Conservation (phyloP, 2,888 invertebrate species). For the Rhaphigaster nebulosa region DNA sequence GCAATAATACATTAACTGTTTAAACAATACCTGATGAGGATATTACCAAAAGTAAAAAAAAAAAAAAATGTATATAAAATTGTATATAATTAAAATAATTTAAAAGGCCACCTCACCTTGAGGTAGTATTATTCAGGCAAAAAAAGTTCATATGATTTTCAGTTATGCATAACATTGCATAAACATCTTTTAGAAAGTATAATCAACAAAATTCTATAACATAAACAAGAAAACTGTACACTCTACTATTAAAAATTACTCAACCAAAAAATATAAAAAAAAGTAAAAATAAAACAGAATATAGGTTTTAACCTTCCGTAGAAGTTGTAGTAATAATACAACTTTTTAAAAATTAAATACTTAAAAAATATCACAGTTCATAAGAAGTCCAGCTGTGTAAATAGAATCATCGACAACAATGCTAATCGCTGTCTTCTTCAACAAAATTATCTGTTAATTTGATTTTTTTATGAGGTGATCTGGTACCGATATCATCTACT, state of each 20-base stretch:
- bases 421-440: neutral
- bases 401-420: neutral
- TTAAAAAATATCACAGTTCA: constrained; percentile 33
- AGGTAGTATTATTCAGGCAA: neutral
- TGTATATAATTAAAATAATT: neutral
- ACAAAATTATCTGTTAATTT: constrained; percentile 12
- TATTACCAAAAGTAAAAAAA: neutral
- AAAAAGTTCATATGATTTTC: neutral
- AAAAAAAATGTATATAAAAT: neutral
- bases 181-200: neutral
- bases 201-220: neutral
- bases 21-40: neutral
- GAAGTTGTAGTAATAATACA: neutral
- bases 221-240: neutral
- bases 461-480: neutral
- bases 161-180: neutral
- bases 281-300: neutral
- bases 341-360: neutral
- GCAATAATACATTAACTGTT: neutral
- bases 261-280: neutral
- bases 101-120: neutral
- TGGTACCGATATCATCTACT: neutral
- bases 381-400: neutral
- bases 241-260: neutral
- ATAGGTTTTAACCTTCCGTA: neutral